Percentiles rank a stretch among this genome's conserved stretches.
These are phyloP conservation scores for Atherinomorus stipes DNA, from an alignment of 2,113 vertebrate genomes.

Conservation along the genomic window DNA sequence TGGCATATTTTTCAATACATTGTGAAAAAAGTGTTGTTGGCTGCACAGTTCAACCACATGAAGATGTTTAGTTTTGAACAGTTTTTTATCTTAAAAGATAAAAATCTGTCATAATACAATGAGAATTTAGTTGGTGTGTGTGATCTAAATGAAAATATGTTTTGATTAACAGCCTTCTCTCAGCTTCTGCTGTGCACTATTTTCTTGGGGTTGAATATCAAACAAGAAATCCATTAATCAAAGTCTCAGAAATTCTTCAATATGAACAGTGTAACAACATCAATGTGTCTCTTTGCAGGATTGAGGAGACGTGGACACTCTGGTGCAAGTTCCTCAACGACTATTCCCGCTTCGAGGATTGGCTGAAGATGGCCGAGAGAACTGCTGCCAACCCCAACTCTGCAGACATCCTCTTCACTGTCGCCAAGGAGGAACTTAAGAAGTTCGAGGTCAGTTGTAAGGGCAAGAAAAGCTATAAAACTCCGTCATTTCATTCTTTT, in stretches of 20 bases:
- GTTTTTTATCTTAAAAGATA: too few relatives aligned
- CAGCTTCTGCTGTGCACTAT: background rate
- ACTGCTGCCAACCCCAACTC: slow-evolving; percentile 89
- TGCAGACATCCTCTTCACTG: slow-evolving; percentile 88
- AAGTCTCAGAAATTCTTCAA: background rate
- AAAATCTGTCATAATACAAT: background rate
- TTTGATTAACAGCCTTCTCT: slow-evolving; percentile 1
- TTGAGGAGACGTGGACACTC: slow-evolving; percentile 93
- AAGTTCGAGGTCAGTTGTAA: slow-evolving; percentile 89
- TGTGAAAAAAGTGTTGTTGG: too few relatives aligned
- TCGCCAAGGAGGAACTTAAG: slow-evolving; percentile 94
- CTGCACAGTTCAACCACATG: too few relatives aligned
- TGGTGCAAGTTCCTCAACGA: slow-evolving; percentile 96
- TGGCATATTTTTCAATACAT: too few relatives aligned
- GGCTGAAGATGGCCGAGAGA: slow-evolving; percentile 89
- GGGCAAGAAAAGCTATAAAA: too few relatives aligned
- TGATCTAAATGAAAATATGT: background rate
- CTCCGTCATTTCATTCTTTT: too few relatives aligned
- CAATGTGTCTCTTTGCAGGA: slow-evolving; percentile 77
- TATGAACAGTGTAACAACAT: background rate
- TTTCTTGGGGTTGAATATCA: background rate
- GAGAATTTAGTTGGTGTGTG: background rate
- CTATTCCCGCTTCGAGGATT: slow-evolving; percentile 92
- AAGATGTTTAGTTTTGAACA: background rate
- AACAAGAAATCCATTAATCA: background rate